phyloP scores from a whole-genome alignment of 2,113 vertebrate genomes.

The Cyanocitta stelleri region DNA sequence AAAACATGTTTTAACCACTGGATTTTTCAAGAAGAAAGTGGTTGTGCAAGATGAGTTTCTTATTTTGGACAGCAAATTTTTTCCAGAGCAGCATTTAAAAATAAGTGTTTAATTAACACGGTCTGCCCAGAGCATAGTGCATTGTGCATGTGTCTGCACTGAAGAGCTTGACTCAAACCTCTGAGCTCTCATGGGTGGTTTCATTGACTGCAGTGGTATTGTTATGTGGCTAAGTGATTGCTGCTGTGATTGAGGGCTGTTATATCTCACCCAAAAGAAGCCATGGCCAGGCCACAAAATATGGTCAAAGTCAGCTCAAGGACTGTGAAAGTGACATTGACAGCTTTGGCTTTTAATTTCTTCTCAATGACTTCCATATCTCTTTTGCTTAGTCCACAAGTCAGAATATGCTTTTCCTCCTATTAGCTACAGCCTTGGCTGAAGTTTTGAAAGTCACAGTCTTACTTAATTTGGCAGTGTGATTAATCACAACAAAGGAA shows the following conservation, averaged over 20 bases:
- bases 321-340: slow-evolving; percentile 15
- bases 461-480: neutral
- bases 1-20: neutral
- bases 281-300: slow-evolving; percentile 19
- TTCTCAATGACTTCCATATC: neutral
- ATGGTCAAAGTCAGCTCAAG: neutral
- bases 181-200: neutral
- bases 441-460: neutral
- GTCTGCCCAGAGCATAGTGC: neutral
- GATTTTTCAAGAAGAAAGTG: neutral
- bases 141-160: neutral
- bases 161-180: neutral
- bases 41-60: neutral
- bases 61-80: neutral
- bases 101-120: neutral
- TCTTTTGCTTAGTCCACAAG: neutral
- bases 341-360: slow-evolving; percentile 16
- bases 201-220: slow-evolving; percentile 24
- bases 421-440: rapidly evolving
- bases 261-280: slow-evolving; percentile 37
- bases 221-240: neutral
- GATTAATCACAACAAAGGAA: neutral
- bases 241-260: neutral
- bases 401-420: neutral
- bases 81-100: slow-evolving; percentile 5